Evolutionary conservation across 2,888 invertebrate species (phyloP), one percentile per base, ranked within the genome.

Genomic region (Ethmia dodecea): DNA sequence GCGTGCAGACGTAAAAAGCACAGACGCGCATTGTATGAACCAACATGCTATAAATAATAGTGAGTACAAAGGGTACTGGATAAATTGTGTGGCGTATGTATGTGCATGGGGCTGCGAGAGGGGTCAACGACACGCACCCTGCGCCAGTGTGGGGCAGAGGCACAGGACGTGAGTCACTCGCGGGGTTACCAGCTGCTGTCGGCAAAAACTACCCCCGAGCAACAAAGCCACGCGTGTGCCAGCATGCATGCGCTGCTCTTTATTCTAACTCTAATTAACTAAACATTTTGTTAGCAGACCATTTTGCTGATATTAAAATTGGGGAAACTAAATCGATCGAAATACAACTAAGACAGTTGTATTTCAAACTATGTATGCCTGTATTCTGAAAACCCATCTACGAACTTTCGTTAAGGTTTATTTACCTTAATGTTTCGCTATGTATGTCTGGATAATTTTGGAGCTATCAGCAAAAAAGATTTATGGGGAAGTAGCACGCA

Each of bases 121-220:
- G 77, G 84, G 81, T 86, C 83, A 81, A 70, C 61, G 84, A 83
- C 84, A 76, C 78, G 68, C 80, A 83, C 83, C 84, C 83, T 77
- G 81, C 60, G 64, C 67, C 67, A 62, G 70, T 71, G 72, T 73
- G 68, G 73, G 73, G 76, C 73, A 72, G 64, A 67, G 67, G 61
- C 62, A 77, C 78, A 83, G 80, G 80, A 84, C 81, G 79, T 83
- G 83, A 84, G 61, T 81, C 83, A 81, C 75, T 71, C 62, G 61
- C 71, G 76, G 83, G 80, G 81, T 72, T 70, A 76, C 79, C 84
- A 86, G 84, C 84, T 86, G 84, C 77, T 77, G 66, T 63, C 60
- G 64, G 65, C 71, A 79, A 80, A 83, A 81, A 83, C 81, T 75
- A 80, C 81, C 84, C 84, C 69, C 11, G 22, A 22, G 8, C 48